Evolutionary conservation across 2,797 vertebrate species (phyloP), one percentile per base, ranked within the genome.

Genomic region (Lacerta bilineata): DNA sequence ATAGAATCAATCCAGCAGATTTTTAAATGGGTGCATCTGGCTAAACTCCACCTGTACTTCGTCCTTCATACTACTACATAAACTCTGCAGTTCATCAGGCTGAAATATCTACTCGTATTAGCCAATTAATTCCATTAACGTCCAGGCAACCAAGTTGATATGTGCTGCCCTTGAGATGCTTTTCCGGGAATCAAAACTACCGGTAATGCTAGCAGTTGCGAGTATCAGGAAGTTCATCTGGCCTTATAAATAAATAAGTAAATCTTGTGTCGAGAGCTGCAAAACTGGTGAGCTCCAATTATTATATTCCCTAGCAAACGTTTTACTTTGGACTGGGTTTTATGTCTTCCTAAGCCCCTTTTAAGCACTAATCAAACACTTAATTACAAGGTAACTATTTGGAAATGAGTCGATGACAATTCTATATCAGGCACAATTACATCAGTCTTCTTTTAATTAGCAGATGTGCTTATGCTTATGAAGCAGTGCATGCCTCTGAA

Each of bases 401-500:
- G 86, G 7, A 91, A 87, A 77, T 5, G 84, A 90, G 61, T 55
- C 66, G 25, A 86, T 3, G 89, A 69, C 72, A 86, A n/a, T 36
- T 64, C 90, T 88, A 29, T 41, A 25, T 20, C 55, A 74, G 84
- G n/a, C 50, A 0, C 72, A 90, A 93, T 90, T 61, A 86, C 0
- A 0, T 13, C 33, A 84, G 78, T 75, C 84, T 43, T 39, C 79
- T 18, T 17, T 41, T 68, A 91, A 87, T 72, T 79, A 29, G 0
- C 83, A 85, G 89, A 25, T 23, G 0, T 0, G 55, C 18, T 5
- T 29, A 15, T 1, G 7, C 75, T 23, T 29, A 41, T 59, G 79
- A 36, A 0, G 81, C 0, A 3, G 64, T 2, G n/a, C 33, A 0
- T 0, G 0, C 3, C 0, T 1, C 79, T 4, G 0, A 18, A 78